Evolutionary conservation across 2,797 vertebrate species (phyloP), one percentile per base, ranked within the genome.

Genomic region (Brotogeris chrysoptera): DNA sequence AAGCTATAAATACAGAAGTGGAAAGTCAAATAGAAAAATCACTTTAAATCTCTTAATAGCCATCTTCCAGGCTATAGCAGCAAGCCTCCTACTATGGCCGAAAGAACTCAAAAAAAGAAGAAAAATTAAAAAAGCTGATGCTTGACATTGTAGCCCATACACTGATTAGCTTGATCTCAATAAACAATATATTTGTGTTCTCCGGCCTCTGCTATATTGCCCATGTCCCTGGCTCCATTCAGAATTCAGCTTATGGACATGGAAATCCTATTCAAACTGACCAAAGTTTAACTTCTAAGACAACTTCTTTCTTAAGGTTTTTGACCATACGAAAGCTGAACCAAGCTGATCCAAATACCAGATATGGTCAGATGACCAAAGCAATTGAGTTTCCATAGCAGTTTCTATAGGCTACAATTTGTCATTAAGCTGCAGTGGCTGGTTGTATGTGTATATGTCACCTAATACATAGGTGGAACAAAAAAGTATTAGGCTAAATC

Each of bases 191-290:
- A 2, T 27, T 60, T 78, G 17, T 50, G n/a, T 53, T 90, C 52
- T 90, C 18, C 38, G 53, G 30, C 16, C 7, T 34, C 30, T 16
- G 2, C 19, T 86, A 4, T n/a, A 15, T 55, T 66, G 39, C 18
- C 28, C 0, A 0, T 41, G 13, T 39, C 25, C 24, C 30, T 72
- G 60, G 76, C 81, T 59, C 9, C 16, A 18, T 46, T 55, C 34
- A 32, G 15, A 36, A 15, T 81, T 80, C 43, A 70, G 9, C 9
- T 76, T 44, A 65, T 10, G 10, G 55, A 44, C 13, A 20, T 43
- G 13, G 25, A 77, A 81, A 77, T 60, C 24, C 28, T 34, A 21
- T 52, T 73, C 19, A 82, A 89, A 80, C 34, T 85, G 53, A 44
- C 3, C 61, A 82, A 77, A 72, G 1, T 65, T 93, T 70, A 36